These are phyloP conservation scores for Sussaba pulchella DNA, from an alignment of 2,888 invertebrate genomes.

Conservation along the genomic window DNA sequence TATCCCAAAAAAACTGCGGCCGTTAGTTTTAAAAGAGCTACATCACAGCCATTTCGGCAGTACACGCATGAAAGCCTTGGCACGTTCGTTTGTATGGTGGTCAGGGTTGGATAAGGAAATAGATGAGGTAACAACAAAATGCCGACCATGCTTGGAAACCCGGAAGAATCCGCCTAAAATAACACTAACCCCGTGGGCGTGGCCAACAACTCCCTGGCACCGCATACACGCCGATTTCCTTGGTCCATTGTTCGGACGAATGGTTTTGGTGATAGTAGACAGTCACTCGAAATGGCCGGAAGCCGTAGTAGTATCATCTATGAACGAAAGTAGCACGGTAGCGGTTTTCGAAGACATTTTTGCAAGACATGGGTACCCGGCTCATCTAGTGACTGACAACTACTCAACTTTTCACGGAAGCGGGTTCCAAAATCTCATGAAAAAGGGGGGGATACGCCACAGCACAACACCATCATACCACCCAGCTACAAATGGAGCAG, in stretches of 20 bases:
- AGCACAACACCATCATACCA: slow-evolving; percentile 62
- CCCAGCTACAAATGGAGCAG: not conserved
- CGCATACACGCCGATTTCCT: slow-evolving; percentile 74
- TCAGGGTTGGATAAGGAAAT: slow-evolving; percentile 70
- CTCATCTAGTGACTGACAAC: slow-evolving; percentile 70
- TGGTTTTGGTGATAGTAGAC: slow-evolving; percentile 70
- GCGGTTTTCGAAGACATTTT: slow-evolving; percentile 68
- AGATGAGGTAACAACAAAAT: slow-evolving; percentile 68
- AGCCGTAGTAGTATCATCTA: slow-evolving; percentile 51
- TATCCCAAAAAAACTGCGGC: no score
- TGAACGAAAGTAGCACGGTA: slow-evolving; percentile 68
- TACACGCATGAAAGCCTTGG: no score
- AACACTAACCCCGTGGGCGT: slow-evolving; percentile 71
- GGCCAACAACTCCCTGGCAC: slow-evolving; percentile 69
- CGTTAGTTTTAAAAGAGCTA: no score
- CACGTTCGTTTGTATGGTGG: slow-evolving; percentile 71
- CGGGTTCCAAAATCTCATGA: slow-evolving; percentile 66
- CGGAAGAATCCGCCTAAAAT: slow-evolving; percentile 68
- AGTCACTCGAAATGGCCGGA: slow-evolving; percentile 75
- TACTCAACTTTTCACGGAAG: slow-evolving; percentile 70
- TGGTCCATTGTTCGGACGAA: slow-evolving; percentile 65
- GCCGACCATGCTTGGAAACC: slow-evolving; percentile 68
- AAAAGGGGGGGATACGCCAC: slow-evolving; percentile 64
- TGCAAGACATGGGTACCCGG: slow-evolving; percentile 68
- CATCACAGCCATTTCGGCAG: no score